These are phyloP conservation scores for Panthera tigris DNA, from an alignment of 2,113 vertebrate species.

Conservation along the genomic window DNA sequence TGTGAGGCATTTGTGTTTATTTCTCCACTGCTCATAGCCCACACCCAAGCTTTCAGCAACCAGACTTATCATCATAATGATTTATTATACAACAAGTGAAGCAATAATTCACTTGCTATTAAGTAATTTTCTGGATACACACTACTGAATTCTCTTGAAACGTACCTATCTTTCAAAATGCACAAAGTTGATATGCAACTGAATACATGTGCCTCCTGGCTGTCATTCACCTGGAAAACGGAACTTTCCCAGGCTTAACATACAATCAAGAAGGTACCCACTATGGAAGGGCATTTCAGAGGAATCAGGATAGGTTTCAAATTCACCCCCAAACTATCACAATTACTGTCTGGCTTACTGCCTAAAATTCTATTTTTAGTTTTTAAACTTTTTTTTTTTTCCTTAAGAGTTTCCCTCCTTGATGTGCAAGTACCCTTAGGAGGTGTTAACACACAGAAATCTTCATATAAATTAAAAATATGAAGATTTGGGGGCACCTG, in stretches of 20 bases:
- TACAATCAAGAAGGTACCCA: background rate
- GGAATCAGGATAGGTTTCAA: background rate
- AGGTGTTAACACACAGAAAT: background rate
- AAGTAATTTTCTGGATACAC: slow-evolving; percentile 54
- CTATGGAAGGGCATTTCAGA: background rate
- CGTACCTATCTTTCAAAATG: slow-evolving; percentile 38
- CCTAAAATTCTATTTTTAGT: background rate
- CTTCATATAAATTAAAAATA: background rate
- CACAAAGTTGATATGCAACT: background rate
- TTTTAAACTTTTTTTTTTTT: background rate
- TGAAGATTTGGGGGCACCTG: background rate
- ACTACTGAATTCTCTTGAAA: slow-evolving; percentile 52
- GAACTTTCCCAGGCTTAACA: background rate
- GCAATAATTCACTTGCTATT: slow-evolving; percentile 62
- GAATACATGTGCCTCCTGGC: background rate
- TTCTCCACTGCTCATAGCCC: background rate
- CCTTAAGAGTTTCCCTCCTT: background rate
- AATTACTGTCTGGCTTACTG: background rate
- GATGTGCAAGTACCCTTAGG: background rate
- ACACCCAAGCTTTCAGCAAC: background rate
- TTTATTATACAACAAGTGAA: slow-evolving; percentile 41
- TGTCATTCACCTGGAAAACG: slow-evolving; percentile 23
- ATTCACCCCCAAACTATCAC: background rate
- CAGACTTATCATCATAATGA: slow-evolving; percentile 56
- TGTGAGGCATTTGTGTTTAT: background rate